Conservation (phyloP, 2,888 invertebrate genomes). For the Argynnis bischoffii region DNA sequence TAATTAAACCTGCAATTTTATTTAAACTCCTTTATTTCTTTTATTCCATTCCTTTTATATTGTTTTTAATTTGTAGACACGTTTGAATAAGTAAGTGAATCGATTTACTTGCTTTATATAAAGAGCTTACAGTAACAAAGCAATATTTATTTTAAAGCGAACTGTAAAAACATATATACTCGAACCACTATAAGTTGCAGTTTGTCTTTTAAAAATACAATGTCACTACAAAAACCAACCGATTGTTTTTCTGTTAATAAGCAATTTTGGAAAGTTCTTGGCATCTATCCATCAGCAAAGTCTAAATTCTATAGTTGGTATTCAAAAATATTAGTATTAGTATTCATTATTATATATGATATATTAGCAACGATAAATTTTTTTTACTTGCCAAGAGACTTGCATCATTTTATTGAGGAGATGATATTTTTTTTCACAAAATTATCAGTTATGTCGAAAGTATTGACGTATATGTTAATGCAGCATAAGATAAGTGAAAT, state of each 20-base stretch:
- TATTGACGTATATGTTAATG: constrained; percentile 51
- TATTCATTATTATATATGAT: constrained; percentile 48
- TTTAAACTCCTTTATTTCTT: background rate
- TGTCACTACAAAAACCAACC: constrained; percentile 45
- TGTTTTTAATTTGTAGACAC: constrained; percentile 8
- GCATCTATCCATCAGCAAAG: constrained; percentile 48
- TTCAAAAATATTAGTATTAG: constrained; percentile 45
- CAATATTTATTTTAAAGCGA: background rate
- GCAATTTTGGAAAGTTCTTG: constrained; percentile 55
- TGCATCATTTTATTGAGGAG: constrained; percentile 57
- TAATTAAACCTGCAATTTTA: constrained; percentile 31
- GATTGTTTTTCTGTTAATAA: constrained; percentile 58
- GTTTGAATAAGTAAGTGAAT: constrained; percentile 2
- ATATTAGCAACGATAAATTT: constrained; percentile 52
- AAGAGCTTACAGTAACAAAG: background rate
- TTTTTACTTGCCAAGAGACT: constrained; percentile 50
- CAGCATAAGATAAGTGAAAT: constrained; percentile 48
- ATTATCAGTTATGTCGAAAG: constrained; percentile 52
- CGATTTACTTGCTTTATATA: constrained; percentile 4
- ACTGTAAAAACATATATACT: background rate
- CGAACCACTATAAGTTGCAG: background rate
- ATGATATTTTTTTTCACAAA: constrained; percentile 60
- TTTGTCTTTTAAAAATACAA: constrained; percentile 12
- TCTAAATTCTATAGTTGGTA: constrained; percentile 47
- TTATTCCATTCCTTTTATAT: constrained; percentile 10